A percentile compares a stretch with the other conserved stretches of the same genome.
Evolutionary conservation across 2,113 vertebrate genomes (phyloP).

Genomic region (Colaptes auratus): DNA sequence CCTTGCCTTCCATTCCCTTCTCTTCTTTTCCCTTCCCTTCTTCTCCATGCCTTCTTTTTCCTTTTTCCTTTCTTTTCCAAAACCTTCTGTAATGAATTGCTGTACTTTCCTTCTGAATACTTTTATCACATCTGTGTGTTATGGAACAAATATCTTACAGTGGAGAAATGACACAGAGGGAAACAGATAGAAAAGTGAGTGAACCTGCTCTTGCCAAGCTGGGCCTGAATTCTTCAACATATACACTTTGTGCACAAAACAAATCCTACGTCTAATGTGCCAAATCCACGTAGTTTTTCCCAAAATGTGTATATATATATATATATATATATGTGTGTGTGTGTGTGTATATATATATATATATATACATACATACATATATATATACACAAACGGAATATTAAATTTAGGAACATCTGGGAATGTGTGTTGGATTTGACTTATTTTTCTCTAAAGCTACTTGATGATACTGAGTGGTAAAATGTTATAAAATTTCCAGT

Average conservation of each 20-base stretch:
- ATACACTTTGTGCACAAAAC: background rate
- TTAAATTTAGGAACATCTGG: constrained; percentile 8
- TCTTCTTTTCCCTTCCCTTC: background rate
- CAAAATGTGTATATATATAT: background rate
- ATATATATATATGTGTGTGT: background rate
- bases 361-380: background rate
- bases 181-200: background rate
- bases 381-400: background rate
- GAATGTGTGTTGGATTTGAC: constrained; percentile 3
- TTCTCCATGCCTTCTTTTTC: background rate
- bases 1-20: background rate
- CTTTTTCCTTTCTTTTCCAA: background rate
- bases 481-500: background rate
- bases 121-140: background rate
- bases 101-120: background rate
- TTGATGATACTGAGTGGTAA: background rate
- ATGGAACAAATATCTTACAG: background rate
- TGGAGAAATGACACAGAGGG: background rate
- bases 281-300: background rate
- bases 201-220: background rate
- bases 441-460: constrained; percentile 10
- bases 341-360: too few species aligned
- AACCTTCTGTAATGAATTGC: background rate
- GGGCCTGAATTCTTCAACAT: background rate
- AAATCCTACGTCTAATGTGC: background rate